A percentile compares a stretch with the other conserved stretches of the same genome.
These are phyloP conservation scores for Ptilorrhoa leucosticta DNA, from an alignment of 2,113 vertebrate genomes.

Conservation along the genomic window DNA sequence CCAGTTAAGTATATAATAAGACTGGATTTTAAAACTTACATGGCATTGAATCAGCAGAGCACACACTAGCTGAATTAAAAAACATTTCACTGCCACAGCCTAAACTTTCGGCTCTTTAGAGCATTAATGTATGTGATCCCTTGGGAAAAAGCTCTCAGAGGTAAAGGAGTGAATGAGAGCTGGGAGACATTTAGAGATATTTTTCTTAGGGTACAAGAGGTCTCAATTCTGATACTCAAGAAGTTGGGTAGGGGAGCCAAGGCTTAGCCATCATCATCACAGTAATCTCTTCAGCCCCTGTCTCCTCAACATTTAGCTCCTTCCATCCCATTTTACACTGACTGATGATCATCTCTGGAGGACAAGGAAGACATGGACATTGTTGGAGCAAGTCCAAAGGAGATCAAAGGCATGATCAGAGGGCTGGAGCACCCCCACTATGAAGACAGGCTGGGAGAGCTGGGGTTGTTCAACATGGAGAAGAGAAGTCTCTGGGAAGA, in stretches of 20 bases:
- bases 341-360: neutral
- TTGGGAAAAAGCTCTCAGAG: neutral
- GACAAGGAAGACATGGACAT: neutral
- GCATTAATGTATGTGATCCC: rapidly evolving
- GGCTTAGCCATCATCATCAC: neutral
- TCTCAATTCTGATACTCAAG: neutral
- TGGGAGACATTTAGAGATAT: neutral
- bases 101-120: neutral
- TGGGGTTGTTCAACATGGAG: neutral
- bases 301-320: neutral
- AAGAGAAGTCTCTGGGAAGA: neutral
- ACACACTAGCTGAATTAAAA: neutral
- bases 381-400: neutral
- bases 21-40: neutral
- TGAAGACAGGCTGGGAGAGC: neutral
- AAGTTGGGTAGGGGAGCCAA: neutral
- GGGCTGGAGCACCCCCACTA: neutral
- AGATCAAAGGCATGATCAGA: neutral
- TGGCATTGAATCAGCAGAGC: neutral
- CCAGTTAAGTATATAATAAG: neutral
- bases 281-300: neutral
- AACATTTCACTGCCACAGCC: neutral
- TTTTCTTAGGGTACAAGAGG: neutral
- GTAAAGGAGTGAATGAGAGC: neutral
- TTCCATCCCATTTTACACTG: neutral